phyloP scores from a whole-genome alignment of 1,140 invertebrate genomes.

The Drosophila saltans region DNA sequence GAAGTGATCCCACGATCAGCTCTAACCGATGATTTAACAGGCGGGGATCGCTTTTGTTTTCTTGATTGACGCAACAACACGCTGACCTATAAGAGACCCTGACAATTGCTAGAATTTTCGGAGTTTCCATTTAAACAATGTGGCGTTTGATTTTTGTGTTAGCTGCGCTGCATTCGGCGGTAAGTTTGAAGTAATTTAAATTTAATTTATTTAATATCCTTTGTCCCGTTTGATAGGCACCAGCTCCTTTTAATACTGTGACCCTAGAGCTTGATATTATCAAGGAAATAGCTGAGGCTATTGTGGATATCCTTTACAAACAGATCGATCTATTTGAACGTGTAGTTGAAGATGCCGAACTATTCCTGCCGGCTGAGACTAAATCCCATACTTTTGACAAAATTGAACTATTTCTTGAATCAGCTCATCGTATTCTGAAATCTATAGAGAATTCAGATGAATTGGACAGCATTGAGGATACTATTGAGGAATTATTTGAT shows the following conservation, averaged over 20 bases:
- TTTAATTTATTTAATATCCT: background rate
- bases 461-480: constrained; percentile 10
- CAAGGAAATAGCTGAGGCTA: constrained; percentile 22
- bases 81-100: constrained; percentile 32
- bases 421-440: background rate
- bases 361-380: constrained; percentile 11
- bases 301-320: constrained; percentile 18
- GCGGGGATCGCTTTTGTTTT: constrained; percentile 23
- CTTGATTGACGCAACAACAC: constrained; percentile 14
- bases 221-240: background rate
- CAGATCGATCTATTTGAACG: constrained; percentile 33
- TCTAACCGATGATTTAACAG: constrained; percentile 21
- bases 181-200: constrained; percentile 18
- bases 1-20: constrained; percentile 22
- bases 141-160: constrained; percentile 34
- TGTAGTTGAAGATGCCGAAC: constrained; percentile 36
- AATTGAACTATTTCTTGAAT: constrained; percentile 21
- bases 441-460: constrained; percentile 36
- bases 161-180: constrained; percentile 32
- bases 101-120: background rate
- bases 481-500: constrained; percentile 20
- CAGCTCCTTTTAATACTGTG: constrained; percentile 24
- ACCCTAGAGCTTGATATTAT: constrained; percentile 32
- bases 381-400: constrained; percentile 15
- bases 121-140: constrained; percentile 21